phyloP scores from a whole-genome alignment of 2,888 invertebrate species.

The Drosophila colorata region DNA sequence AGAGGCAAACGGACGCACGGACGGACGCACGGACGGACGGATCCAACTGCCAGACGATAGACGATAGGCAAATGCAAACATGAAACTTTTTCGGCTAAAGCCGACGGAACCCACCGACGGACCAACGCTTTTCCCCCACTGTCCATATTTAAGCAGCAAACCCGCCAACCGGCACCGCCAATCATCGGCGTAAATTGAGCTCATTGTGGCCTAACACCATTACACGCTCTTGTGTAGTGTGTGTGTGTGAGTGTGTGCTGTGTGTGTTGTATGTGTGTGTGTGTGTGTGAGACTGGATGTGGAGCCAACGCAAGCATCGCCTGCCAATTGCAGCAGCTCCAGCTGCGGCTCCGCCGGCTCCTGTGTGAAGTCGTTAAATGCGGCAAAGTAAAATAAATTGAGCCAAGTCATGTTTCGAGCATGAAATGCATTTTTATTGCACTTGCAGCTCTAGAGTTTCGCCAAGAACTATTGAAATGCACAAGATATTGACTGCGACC shows the following conservation, averaged over 20 bases:
- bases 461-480: constrained; percentile 32
- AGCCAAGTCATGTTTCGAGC: constrained; percentile 73
- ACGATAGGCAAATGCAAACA: constrained; percentile 75
- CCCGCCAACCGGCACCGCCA: constrained; percentile 61
- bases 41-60: constrained; percentile 20
- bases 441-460: constrained; percentile 25
- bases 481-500: constrained; percentile 20
- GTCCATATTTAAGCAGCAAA: constrained; percentile 3
- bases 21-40: constrained; percentile 21
- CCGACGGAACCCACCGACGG: constrained; percentile 4
- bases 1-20: constrained; percentile 1
- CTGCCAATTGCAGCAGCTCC: constrained; percentile 10
- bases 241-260: neutral
- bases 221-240: constrained; percentile 20
- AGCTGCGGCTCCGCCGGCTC: constrained; percentile 26
- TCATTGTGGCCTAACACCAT: constrained; percentile 78
- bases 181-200: constrained; percentile 80
- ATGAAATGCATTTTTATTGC: constrained; percentile 76
- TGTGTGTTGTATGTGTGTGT: constrained; percentile 1
- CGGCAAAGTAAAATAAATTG: constrained; percentile 79
- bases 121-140: neutral
- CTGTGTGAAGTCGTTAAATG: constrained; percentile 79
- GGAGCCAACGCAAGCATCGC: constrained; percentile 4
- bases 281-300: neutral
- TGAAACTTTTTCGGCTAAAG: constrained; percentile 50